phyloP scores from a whole-genome alignment of 2,888 invertebrate species.

The Caenorhabditis sulstoni region DNA sequence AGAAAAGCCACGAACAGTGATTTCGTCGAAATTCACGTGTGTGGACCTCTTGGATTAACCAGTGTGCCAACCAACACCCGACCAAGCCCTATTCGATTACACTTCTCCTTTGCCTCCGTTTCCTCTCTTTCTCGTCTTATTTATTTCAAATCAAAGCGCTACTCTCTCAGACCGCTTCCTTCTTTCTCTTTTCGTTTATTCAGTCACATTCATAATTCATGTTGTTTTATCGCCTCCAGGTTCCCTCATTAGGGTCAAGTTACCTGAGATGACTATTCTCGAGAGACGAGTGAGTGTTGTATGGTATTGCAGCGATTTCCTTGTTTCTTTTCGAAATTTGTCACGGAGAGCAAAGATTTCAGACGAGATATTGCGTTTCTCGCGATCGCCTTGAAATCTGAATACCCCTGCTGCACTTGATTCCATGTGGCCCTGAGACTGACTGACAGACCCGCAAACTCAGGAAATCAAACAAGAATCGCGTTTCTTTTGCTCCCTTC shows the following conservation, averaged over 20 bases:
- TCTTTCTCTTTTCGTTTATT: constrained; percentile 42
- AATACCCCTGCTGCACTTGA: constrained; percentile 47
- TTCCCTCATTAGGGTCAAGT: constrained; percentile 33
- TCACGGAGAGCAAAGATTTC: neutral
- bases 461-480: constrained; percentile 51
- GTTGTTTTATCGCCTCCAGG: constrained; percentile 18
- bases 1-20: constrained; percentile 27
- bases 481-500: constrained; percentile 28
- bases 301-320: no score
- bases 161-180: constrained; percentile 3
- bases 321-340: no score
- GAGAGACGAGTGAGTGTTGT: no score
- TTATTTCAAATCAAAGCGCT: constrained; percentile 49
- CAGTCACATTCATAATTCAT: constrained; percentile 50
- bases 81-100: constrained; percentile 60
- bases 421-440: constrained; percentile 24
- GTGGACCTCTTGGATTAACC: constrained; percentile 58
- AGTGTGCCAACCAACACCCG: constrained; percentile 53
- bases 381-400: constrained; percentile 47
- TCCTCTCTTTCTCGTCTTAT: constrained; percentile 31
- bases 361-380: constrained; percentile 40
- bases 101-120: constrained; percentile 39
- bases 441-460: constrained; percentile 28
- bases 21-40: constrained; percentile 47
- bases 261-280: no score